phyloP scores from a whole-genome alignment of 2,888 invertebrate genomes.

The Choreutis nemorana region DNA sequence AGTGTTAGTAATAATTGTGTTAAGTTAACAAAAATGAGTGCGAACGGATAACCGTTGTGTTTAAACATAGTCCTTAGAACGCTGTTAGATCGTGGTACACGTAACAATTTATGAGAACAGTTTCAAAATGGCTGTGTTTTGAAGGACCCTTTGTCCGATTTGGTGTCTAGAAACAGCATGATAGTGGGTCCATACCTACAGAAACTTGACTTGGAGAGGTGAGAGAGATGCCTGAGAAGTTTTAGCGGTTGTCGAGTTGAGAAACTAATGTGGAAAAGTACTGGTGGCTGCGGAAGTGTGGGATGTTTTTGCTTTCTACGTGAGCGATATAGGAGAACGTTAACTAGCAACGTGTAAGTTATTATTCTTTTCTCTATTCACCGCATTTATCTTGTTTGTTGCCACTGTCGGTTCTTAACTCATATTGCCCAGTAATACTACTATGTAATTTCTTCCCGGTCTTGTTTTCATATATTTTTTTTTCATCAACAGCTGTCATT shows the following conservation, averaged over 20 bases:
- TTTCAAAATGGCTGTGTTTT: conserved; percentile 79
- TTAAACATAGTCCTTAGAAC: conserved; percentile 27
- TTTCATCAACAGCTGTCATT: conserved; percentile 24
- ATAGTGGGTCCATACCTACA: conserved; percentile 71
- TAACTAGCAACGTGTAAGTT: conserved; percentile 58
- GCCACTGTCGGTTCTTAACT: no score
- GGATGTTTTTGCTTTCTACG: conserved; percentile 55
- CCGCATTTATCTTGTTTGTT: no score
- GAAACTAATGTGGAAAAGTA: conserved; percentile 47
- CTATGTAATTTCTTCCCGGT: no score
- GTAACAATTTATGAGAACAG: conserved; percentile 59
- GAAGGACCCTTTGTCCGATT: conserved; percentile 73
- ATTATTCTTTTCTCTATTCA: conserved; percentile 39
- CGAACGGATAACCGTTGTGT: conserved; percentile 48
- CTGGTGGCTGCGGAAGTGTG: conserved; percentile 43
- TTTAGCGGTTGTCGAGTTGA: conserved; percentile 20
- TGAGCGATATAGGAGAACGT: conserved; percentile 46
- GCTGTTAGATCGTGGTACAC: conserved; percentile 43
- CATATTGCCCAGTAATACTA: no score
- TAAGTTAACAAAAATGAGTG: conserved; percentile 59
- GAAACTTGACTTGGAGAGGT: conserved; percentile 71
- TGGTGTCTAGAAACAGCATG: conserved; percentile 73
- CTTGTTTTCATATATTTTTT: no score
- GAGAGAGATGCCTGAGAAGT: conserved; percentile 36
- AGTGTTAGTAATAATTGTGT: conserved; percentile 61